phyloP scores from a whole-genome alignment of 2,113 vertebrate species.

The cattle (Bos taurus) region DNA sequence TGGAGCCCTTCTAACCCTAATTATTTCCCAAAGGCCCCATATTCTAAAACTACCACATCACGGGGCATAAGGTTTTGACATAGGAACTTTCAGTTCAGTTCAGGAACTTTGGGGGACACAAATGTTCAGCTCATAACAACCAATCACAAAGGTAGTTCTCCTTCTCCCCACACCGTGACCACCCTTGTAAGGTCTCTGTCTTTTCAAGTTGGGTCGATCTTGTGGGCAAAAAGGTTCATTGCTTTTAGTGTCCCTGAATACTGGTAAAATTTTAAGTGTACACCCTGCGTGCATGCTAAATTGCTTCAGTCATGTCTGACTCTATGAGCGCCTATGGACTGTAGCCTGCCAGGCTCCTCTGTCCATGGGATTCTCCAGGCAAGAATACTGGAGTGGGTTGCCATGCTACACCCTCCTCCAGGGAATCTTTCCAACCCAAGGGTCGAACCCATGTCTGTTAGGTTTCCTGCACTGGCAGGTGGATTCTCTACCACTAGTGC shows the following conservation, averaged over 20 bases:
- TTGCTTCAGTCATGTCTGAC: neutral
- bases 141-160: neutral
- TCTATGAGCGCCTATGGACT: neutral
- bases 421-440: neutral
- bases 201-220: neutral
- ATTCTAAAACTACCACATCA: neutral
- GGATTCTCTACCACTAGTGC: neutral
- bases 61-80: neutral
- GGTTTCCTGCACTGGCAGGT: neutral
- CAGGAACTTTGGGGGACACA: neutral
- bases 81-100: neutral
- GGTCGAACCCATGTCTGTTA: neutral
- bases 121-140: neutral
- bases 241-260: neutral
- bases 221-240: neutral
- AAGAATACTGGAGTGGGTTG: neutral
- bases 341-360: neutral
- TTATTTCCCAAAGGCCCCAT: neutral
- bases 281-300: neutral
- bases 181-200: neutral
- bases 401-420: neutral
- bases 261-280: neutral
- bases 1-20: neutral
- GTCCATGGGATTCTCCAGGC: neutral
- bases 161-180: neutral